Evolutionary conservation across 2,888 invertebrate genomes (phyloP), one percentile per base, ranked within the genome.

Genomic region (Mylabris sibirica): DNA sequence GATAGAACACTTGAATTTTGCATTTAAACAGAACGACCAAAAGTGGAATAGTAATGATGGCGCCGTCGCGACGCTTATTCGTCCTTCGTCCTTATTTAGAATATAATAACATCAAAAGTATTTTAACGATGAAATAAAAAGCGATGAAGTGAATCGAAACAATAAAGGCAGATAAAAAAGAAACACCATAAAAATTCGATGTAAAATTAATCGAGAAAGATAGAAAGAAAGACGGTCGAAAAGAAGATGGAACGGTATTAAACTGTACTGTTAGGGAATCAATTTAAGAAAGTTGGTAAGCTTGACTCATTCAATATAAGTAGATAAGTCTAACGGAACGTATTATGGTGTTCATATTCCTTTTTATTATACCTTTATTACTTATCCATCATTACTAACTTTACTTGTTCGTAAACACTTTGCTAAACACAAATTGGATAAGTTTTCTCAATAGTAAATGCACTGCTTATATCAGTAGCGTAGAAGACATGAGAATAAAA

Each of bases 51-150:
- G 24, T 44, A n/a, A 24, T 24, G 20, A 9, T 41, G 61, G 61
- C 61, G 61, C 30, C 61, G 60, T 34, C 35, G 61, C 61, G 61
- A 61, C 61, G 35, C n/a, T 20, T 8, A 8, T 30, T n/a, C n/a
- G 44, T 44, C 8, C n/a, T 41, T 17, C 30, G 30, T 60, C 17
- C 20, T 30, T 12, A 35, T 60, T 38, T 60, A 17, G 5, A 14
- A 11, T 35, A 30, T 26, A 11, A 61, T 22, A 35, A 34, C 11
- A 35, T 41, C 4, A 44, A n/a, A 44, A 17, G 44, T n/a, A n/a
- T 6, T 4, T 6, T 4, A 17, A 17, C n/a, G 17, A 44, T 44
- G 44, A 17, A 44, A 38, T 38, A 1, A 14, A 38, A 34, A 34
- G 8, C 34, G 6, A 34, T 8, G 8, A 34, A 6, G 8, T 8